These are phyloP conservation scores for Drosophila bipectinata DNA, from an alignment of 1,140 invertebrate genomes.

Conservation along the genomic window DNA sequence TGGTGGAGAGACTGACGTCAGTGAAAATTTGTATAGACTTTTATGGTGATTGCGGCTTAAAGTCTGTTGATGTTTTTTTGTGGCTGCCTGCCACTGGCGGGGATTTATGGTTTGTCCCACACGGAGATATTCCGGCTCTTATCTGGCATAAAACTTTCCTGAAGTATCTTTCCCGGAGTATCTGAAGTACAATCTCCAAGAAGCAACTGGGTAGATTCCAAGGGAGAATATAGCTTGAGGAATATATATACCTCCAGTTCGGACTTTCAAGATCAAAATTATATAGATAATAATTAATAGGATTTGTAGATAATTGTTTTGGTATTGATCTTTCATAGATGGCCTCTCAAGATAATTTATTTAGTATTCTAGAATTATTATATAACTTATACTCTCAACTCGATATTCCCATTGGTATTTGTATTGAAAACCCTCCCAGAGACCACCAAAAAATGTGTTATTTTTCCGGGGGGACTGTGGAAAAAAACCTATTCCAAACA, in stretches of 20 bases:
- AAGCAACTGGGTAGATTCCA: too few relatives aligned
- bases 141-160: not conserved
- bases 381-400: too few relatives aligned
- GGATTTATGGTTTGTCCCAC: slow-evolving; percentile 1
- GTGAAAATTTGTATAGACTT: not conserved
- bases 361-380: too few relatives aligned
- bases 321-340: too few relatives aligned
- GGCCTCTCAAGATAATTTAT: too few relatives aligned
- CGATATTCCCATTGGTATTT: too few relatives aligned
- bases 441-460: too few relatives aligned
- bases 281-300: too few relatives aligned
- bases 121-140: not conserved
- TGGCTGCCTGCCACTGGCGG: slow-evolving; percentile 1
- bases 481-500: slow-evolving; percentile 41
- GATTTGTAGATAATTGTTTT: too few relatives aligned
- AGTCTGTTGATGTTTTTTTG: slow-evolving; percentile 4
- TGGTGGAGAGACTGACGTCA: not conserved
- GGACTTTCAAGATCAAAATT: not conserved
- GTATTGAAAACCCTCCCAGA: too few relatives aligned
- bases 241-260: too few relatives aligned
- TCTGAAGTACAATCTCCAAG: too few relatives aligned
- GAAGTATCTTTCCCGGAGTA: not conserved
- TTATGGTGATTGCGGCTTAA: slow-evolving; percentile 1
- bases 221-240: not conserved
- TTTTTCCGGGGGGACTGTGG: slow-evolving; percentile 2